These are phyloP conservation scores for Mystacornis crossleyi DNA, from an alignment of 2,113 vertebrate species.

Conservation along the genomic window DNA sequence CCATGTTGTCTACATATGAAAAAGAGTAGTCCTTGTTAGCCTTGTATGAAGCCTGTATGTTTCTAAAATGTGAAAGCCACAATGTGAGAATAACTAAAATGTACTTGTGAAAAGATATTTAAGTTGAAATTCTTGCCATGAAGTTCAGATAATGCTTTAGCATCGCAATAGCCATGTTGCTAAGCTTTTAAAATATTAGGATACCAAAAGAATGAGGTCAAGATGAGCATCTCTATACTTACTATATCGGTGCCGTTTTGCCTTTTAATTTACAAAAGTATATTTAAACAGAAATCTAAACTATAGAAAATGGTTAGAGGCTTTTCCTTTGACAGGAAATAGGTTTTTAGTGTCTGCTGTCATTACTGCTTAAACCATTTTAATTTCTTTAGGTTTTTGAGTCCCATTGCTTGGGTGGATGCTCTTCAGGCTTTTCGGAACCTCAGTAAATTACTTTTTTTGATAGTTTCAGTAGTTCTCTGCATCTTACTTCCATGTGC, in stretches of 20 bases:
- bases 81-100: not conserved
- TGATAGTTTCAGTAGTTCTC: not conserved
- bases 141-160: not conserved
- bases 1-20: not conserved
- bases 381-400: not conserved
- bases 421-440: not conserved
- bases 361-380: not conserved
- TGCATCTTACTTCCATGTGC: not conserved
- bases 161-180: not conserved
- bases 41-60: not conserved
- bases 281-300: not conserved
- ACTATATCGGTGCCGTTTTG: not conserved
- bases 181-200: not conserved
- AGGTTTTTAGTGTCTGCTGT: not conserved
- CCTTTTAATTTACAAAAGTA: not conserved
- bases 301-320: not conserved
- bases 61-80: not conserved
- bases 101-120: not conserved
- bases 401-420: not conserved
- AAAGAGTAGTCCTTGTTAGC: not conserved
- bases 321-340: not conserved
- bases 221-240: rapidly evolving
- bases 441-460: not conserved
- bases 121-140: not conserved
- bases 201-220: not conserved